Base-by-base conservation (phyloP, 2,888 invertebrate genomes). In the Folsomia candida region DNA sequence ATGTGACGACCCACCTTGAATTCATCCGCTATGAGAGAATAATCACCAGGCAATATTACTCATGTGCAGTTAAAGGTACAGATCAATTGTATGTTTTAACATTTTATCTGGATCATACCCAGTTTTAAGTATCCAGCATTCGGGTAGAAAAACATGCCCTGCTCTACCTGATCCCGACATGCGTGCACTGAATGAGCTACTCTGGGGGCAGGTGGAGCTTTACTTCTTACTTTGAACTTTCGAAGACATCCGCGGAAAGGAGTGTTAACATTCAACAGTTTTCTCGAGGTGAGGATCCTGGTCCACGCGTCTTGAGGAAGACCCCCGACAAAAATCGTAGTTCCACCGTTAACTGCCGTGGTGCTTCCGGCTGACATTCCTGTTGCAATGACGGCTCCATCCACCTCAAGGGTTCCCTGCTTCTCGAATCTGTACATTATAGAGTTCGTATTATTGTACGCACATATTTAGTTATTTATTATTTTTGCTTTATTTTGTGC, bases 171-270 rank as follows among this genome's bases (percentile, higher is more conserved):
- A 70, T 90, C 89, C 0, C 90, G 89, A 83, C 97, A 97, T 0
- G 91, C 90, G 26, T 91, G 87, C 0, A 92, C 89, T 57, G 89
- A 89, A 68, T 87, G 84, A 14, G 84, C 82, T 0, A 85, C 83
- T 0, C 24, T 4, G 9, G 90, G 87, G 51, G 87, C 86, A 0
- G 88, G 88, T 68, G 93, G 86, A 0, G 85, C 85, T 91, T 90
- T 74, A 18, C 70, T 72, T 25, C 71, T 66, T 85, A 92, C 87
- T 82, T 86, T 85, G 70, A 94, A 87, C 61, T 92, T 90, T 67
- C 88, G 88, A 20, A 97, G 85, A 81, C 97, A 97, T 1, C 97
- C 97, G 78, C 88, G 89, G 83, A 93, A 94, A 37, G 90, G 88
- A 61, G 87, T 86, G 80, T 87, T 88, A 74, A 87, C 85, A 63